Base-by-base conservation (phyloP, 2,888 invertebrate genomes). In the Nycteola revayana region DNA sequence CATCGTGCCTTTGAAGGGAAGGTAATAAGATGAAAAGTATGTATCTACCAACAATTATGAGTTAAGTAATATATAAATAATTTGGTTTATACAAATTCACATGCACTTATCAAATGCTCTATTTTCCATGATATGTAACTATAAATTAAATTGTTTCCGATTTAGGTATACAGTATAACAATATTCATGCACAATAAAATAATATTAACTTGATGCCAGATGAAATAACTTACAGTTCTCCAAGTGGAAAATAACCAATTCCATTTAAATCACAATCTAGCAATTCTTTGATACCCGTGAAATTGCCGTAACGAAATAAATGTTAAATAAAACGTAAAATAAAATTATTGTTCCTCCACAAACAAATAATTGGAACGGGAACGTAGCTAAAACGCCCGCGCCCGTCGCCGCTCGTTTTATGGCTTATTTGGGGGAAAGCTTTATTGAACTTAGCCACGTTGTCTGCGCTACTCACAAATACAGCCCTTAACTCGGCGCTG, bases 241-340 rank as follows among this genome's bases (percentile, higher is more conserved):
- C 73, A 78, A 75, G 84, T 87, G 87, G 87, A 87, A 87, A 87
- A 87, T 87, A 86, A 83, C 77, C 85, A 86, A 87, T 87, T 83
- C 69, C 77, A 74, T 79, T 85, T 82, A 84, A 88, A 87, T 86
- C 87, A 82, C 85, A 85, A 86, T 80, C 85, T 83, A 85, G 83
- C 82, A 75, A 82, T 82, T 77, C 86, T 83, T 83, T 86, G 87
- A 88, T 87, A 85, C 81, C 87, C 87, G 79, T 88, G 87, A 88
- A 88, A 88, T 88, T 85, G 85, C 80, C 87, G 86, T 85, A 87
- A 86, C 87, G 87, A 80, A 83, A 87, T 88, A 88, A 88, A 88
- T 87, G 87, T 87, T 88, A 84, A 87, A 87, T 88, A 88, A 88
- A 88, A 88, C 86, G 87, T 83, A 85, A 86, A 88, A 87, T 85